Conservation (phyloP, 2,113 vertebrate species). For the Notothenia rossii region DNA sequence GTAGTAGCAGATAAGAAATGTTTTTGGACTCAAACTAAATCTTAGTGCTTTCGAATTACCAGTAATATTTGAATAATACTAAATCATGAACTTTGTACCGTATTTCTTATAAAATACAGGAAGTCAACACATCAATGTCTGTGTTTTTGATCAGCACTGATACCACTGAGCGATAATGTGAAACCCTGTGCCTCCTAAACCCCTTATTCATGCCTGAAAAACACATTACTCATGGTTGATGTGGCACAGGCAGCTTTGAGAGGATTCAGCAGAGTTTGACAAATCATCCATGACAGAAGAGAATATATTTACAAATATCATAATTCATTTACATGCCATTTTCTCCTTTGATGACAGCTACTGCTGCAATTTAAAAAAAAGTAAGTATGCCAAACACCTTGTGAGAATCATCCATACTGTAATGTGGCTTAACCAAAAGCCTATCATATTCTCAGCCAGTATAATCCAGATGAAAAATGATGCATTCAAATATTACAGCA, state of each 20-base stretch:
- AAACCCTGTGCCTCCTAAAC: slow-evolving; percentile 38
- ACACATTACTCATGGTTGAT: slow-evolving; percentile 62
- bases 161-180: slow-evolving; percentile 1
- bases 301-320: neutral
- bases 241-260: neutral
- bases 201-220: slow-evolving; percentile 59
- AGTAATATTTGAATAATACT: neutral
- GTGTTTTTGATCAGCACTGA: slow-evolving; percentile 5
- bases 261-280: slow-evolving; percentile 19
- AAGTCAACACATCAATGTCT: slow-evolving; percentile 1
- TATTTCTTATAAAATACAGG: slow-evolving; percentile 22
- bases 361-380: neutral
- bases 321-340: neutral
- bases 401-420: neutral
- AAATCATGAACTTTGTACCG: neutral
- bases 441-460: neutral
- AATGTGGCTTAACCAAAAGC: slow-evolving; percentile 7
- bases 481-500: neutral
- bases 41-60: neutral
- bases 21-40: neutral
- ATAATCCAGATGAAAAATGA: neutral
- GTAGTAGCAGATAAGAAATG: neutral
- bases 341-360: neutral
- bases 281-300: neutral
- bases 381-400: neutral